A percentile compares a stretch with the other conserved stretches of the same genome.
Conservation (phyloP, 2,113 vertebrate species). For the Bungarus multicinctus region DNA sequence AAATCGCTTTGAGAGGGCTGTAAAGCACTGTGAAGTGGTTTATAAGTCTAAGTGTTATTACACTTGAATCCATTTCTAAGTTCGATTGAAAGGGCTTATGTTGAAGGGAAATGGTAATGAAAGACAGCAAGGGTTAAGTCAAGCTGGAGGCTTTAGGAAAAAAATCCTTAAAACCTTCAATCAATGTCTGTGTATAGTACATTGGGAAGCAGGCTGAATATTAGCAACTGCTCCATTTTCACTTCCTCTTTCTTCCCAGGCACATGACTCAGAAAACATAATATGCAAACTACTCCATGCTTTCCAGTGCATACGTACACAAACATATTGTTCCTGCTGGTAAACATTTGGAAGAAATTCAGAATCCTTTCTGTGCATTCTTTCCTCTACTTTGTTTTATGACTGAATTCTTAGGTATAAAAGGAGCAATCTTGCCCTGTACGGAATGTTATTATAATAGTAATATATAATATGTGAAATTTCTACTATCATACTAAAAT, state of each 20-base stretch:
- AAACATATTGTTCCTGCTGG: neutral
- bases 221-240: neutral
- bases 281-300: neutral
- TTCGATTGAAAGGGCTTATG: neutral
- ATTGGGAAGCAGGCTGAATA: neutral
- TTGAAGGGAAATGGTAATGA: neutral
- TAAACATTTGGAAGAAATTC: neutral
- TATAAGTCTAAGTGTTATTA: too few species aligned
- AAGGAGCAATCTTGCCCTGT: neutral
- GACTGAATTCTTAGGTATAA: neutral
- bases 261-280: neutral
- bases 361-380: neutral
- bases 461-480: neutral
- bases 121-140: neutral
- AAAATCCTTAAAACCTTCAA: neutral
- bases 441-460: neutral
- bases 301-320: neutral
- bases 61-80: neutral
- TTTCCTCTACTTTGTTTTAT: neutral
- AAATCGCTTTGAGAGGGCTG: too few species aligned
- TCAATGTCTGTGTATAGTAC: neutral
- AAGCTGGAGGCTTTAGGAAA: neutral
- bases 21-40: too few species aligned
- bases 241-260: neutral
- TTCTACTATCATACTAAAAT: neutral